Evolutionary conservation across 2,888 invertebrate species (phyloP).

Genomic region (Ecdyonurus torrentis): DNA sequence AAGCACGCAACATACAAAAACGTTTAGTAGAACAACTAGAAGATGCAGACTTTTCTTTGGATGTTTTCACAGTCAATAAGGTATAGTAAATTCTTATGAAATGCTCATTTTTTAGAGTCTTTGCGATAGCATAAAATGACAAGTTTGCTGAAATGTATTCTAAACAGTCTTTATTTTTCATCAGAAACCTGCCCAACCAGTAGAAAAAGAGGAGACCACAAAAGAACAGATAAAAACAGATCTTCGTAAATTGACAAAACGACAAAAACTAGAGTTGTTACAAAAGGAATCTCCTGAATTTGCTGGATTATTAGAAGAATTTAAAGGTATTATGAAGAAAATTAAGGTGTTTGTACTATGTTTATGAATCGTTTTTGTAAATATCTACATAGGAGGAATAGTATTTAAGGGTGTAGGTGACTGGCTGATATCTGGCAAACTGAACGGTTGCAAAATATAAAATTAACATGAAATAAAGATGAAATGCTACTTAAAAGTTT

Average conservation of each 20-base stretch:
- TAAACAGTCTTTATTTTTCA: too few relatives aligned
- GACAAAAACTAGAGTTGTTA: slow-evolving; percentile 58
- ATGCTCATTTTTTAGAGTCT: too few relatives aligned
- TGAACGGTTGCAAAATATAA: too few relatives aligned
- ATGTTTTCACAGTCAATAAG: slow-evolving; percentile 28
- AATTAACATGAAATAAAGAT: too few relatives aligned
- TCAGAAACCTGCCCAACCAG: slow-evolving; percentile 16
- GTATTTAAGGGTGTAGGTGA: too few relatives aligned
- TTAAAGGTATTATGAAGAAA: slow-evolving; percentile 40
- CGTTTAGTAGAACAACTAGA: slow-evolving; percentile 58
- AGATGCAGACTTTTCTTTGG: slow-evolving; percentile 54
- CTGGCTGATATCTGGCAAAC: too few relatives aligned
- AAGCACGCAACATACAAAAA: slow-evolving; percentile 64
- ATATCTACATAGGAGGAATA: too few relatives aligned
- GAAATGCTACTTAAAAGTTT: too few relatives aligned
- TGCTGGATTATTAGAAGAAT: slow-evolving; percentile 57
- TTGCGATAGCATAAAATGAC: too few relatives aligned
- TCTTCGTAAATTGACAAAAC: slow-evolving; percentile 52
- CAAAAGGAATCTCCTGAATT: slow-evolving; percentile 82
- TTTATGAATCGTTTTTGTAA: too few relatives aligned
- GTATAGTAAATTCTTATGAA: too few relatives aligned
- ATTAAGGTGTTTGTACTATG: neutral
- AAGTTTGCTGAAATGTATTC: too few relatives aligned
- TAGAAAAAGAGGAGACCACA: slow-evolving; percentile 14
- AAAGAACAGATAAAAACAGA: slow-evolving; percentile 47